Base-by-base conservation (phyloP, 2,797 vertebrate species). In the Serranus cabrilla region DNA sequence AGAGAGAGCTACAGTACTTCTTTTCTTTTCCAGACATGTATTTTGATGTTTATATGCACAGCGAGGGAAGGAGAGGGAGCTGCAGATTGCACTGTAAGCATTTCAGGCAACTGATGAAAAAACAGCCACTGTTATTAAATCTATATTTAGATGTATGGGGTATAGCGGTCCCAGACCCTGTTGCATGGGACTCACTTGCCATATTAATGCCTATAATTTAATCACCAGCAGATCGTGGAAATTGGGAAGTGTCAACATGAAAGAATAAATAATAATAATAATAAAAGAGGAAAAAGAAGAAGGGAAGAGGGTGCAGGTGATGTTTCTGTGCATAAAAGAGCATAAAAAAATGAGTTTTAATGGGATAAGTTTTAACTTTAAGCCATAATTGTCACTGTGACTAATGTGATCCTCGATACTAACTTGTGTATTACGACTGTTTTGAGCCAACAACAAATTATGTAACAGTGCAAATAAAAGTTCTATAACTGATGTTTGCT, bases 61-160 rank as follows among this genome's bases (percentile, higher is more conserved):
- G 73, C 40, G 64, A 81, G 76, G 64, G 70, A 56, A 37, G 52
- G 20, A 51, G 68, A 52, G 47, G 49, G 74, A 52, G 74, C 71
- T 65, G 78, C 63, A 88, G 85, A 93, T 61, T 92, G 92, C 90
- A 90, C 85, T 65, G 90, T 91, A 94, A 94, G 93, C 91, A 91
- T 86, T 93, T 91, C 72, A 75, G 78, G 76, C 83, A 82, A 71
- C 83, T 82, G 84, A 92, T 91, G 88, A 88, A 84, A 87, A 85
- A 83, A 21, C 63, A 81, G 69, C 78, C 78, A 70, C 57, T 77
- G 81, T 93, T 94, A 94, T 94, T 94, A 94, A 94, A 94, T 93
- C 92, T 94, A 91, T 94, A 91, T 94, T 91, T 94, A 94, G 91
- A 92, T 92, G 76, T 87, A 91, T 88, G 79, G 84, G 81, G 65